Evolutionary conservation across 2,113 vertebrate genomes (phyloP), one percentile per base, ranked within the genome.

Genomic region (Syngnathus typhle): DNA sequence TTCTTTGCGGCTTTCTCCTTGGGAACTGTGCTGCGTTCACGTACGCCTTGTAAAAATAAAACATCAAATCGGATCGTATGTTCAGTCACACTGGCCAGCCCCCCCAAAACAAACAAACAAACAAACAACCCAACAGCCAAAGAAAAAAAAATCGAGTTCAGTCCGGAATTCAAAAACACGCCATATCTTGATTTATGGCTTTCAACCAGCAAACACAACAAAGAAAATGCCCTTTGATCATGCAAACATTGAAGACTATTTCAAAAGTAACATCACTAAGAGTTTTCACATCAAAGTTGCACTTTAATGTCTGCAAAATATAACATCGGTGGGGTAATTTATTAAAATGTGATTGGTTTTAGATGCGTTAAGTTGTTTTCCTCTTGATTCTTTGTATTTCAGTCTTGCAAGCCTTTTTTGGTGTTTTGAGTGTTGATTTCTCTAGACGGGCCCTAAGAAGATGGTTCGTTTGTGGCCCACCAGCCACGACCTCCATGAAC

Each of bases 1-100:
- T 65, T 64, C 58, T 79, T 59, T 79, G 77, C 82, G 78, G 70
- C 61, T 65, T 83, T 90, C 81, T 89, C 87, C 85, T 87, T 85
- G 81, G 80, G 77, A 86, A 85, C 84, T 44, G 74, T 73, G 87
- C 5, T 70, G 77, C 82, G 16, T 88, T 87, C 69, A 76, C 0
- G 68, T 7, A 0, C 37, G 0, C 46, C 75, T 78, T 73, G 81
- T 41, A 77, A 76, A 79, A 44, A 4, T 0, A 7, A 36, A 0
- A 21, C 0, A 4, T 0, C 59, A 16, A 0, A 10, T n/a, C 8
- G 7, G 7, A 60, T 7, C 36, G 19, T 51, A 19, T 5, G 18
- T 51, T 51, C 49, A n/a, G 19, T 2, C 49, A 2, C 49, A n/a
- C 19, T 9, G 7, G 13, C 8, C 7, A 7, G 7, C 12, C 27